Conservation (phyloP, 2,888 invertebrate species). For the Pantelozetes paolii region DNA sequence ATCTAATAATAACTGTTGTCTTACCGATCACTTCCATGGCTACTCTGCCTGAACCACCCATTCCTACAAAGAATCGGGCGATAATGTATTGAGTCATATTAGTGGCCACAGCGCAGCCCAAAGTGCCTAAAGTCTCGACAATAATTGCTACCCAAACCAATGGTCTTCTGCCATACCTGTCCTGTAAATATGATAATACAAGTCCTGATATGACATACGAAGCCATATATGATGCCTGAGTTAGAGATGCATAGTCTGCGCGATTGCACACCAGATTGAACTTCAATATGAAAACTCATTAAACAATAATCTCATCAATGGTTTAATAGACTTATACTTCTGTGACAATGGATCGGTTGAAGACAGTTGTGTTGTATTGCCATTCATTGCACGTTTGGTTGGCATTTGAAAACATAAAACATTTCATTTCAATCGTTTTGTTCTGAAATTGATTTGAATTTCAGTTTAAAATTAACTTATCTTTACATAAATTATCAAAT, state of each 20-base stretch:
- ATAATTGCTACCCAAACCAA: background rate
- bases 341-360: background rate
- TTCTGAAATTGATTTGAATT: constrained; percentile 8
- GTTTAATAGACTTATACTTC: background rate
- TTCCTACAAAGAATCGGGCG: constrained; percentile 24
- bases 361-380: constrained; percentile 24
- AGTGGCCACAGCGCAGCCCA: constrained; percentile 8
- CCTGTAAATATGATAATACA: background rate
- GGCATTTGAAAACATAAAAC: background rate
- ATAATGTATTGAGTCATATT: constrained; percentile 13
- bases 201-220: background rate
- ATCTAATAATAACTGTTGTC: background rate
- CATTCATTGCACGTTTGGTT: constrained; percentile 16
- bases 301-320: background rate
- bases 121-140: background rate
- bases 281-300: background rate
- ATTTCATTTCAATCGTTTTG: constrained; percentile 5
- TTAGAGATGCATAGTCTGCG: constrained; percentile 3
- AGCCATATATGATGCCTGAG: background rate
- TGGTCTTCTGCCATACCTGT: constrained; percentile 34
- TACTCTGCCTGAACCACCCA: constrained; percentile 4
- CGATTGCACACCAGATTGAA: constrained; percentile 30
- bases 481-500: background rate
- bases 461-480: too few species aligned
- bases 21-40: background rate